A percentile compares a stretch with the other conserved stretches of the same genome.
phyloP scores from a whole-genome alignment of 2,888 invertebrate genomes.

The Dysmachus trigonus region DNA sequence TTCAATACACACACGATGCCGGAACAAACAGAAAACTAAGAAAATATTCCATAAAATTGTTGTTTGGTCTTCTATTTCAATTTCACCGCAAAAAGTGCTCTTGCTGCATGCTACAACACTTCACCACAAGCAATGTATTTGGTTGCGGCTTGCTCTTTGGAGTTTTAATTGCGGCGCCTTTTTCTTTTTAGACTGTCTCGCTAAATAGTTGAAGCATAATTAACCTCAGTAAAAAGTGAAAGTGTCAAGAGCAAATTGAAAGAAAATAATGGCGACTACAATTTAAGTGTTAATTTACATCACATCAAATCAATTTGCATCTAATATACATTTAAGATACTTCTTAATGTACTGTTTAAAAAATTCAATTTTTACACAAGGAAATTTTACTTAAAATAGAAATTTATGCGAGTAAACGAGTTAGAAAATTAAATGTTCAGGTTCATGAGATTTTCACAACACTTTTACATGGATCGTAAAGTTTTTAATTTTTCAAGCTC shows the following conservation, averaged over 20 bases:
- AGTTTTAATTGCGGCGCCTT: neutral
- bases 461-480: neutral
- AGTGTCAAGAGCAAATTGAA: conserved; percentile 10
- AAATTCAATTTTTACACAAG: too few species aligned
- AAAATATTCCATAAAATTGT: neutral
- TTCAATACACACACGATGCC: neutral
- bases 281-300: neutral
- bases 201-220: neutral
- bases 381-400: neutral
- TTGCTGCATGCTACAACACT: neutral
- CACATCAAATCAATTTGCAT: neutral
- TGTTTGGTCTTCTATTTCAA: neutral
- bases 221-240: conserved; percentile 10
- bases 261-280: neutral
- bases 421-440: neutral
- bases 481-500: neutral
- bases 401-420: neutral
- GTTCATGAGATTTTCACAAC: neutral
- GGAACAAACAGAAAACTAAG: neutral
- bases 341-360: too few species aligned
- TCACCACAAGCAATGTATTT: neutral
- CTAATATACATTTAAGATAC: too few species aligned
- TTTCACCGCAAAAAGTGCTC: neutral
- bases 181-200: neutral
- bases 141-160: neutral